Percentiles rank a stretch among this genome's conserved stretches.
phyloP scores from a whole-genome alignment of 2,888 invertebrate species.

The Dusona sp. region DNA sequence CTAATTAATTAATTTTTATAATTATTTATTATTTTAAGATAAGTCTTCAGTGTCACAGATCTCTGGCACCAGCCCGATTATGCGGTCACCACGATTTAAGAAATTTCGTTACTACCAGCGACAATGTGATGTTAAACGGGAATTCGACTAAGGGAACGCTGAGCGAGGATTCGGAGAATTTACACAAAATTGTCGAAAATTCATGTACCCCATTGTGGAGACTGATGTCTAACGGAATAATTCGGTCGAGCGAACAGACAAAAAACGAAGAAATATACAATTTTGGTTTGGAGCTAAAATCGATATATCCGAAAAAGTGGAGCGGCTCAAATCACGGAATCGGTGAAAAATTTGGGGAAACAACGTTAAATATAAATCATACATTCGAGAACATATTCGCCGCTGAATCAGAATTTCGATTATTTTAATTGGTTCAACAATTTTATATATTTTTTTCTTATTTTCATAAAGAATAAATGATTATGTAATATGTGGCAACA shows the following conservation, averaged over 20 bases:
- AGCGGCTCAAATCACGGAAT: slow-evolving; percentile 37
- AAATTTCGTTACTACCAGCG: slow-evolving; percentile 28
- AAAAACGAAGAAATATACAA: slow-evolving; percentile 56
- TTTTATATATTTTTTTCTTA: neutral
- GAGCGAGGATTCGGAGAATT: slow-evolving; percentile 47
- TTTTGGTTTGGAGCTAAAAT: slow-evolving; percentile 65
- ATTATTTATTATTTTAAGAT: slow-evolving; percentile 45
- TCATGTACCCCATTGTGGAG: slow-evolving; percentile 41
- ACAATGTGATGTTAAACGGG: neutral
- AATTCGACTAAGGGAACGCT: slow-evolving; percentile 38
- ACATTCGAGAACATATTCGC: slow-evolving; percentile 65
- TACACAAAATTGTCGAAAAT: slow-evolving; percentile 47
- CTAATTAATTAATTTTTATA: neutral
- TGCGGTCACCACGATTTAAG: slow-evolving; percentile 55
- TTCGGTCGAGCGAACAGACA: slow-evolving; percentile 2
- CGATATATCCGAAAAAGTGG: slow-evolving; percentile 63
- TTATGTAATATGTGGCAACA: neutral
- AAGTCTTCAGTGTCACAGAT: slow-evolving; percentile 67
- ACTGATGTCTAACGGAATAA: slow-evolving; percentile 46
- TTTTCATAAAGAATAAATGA: slow-evolving; percentile 16
- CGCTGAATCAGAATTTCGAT: slow-evolving; percentile 67
- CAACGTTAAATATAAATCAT: slow-evolving; percentile 67
- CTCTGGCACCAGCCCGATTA: slow-evolving; percentile 56
- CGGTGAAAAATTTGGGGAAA: slow-evolving; percentile 67
- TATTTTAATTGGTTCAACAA: slow-evolving; percentile 32